Base-by-base conservation (phyloP, 2,797 vertebrate genomes). In the Eulemur albifrons region DNA sequence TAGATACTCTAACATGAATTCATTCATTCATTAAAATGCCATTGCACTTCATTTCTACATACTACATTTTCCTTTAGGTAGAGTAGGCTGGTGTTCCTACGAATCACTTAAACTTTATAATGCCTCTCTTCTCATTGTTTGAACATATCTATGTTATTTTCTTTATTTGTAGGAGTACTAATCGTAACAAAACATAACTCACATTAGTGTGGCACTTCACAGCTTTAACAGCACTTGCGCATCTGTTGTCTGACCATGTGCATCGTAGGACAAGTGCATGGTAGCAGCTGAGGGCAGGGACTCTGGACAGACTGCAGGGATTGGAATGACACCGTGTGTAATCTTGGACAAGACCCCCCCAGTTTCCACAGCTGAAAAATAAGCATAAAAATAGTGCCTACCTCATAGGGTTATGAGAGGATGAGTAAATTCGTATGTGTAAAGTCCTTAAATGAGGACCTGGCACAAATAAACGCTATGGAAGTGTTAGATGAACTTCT, bases 331-430 rank as follows among this genome's bases (percentile, higher is more conserved):
- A 70, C 63, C 32, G 45, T 59, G 77, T 63, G 20, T 93, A 27
- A 69, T 9, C 50, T 63, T 94, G 38, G 43, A n/a, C n/a, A 75
- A 70, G 30, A 93, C 40, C 40, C 40, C 93, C 40, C 76, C 86
- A 52, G 32, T 69, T 93, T 86, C 70, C n/a, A 82, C 20, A 63
- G 43, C 75, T 94, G 75, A 91, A 95, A 88, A 82, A 48, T 72
- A 35, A 50, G 21, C 61, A 54, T 35, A 61, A 87, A 87, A 92
- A 84, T 65, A 67, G 27, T 85, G n/a, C 52, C n/a, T 76, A 59
- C 52, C 30, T 94, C 13, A 65, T n/a, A 73, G 45, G 5, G 18
- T 70, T 81, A 67, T 32, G 43, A 94, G 57, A 87, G 35, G 5
- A 79, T 48, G 38, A 92, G 43, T 67, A 38, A 57, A 5, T 92